Percentiles rank a stretch among this genome's conserved stretches.
Evolutionary conservation across 30 jellyfish, hydroid and myxozoan species (phyloP).

Genomic region (Aurelia aurita complex sp. Pacific): DNA sequence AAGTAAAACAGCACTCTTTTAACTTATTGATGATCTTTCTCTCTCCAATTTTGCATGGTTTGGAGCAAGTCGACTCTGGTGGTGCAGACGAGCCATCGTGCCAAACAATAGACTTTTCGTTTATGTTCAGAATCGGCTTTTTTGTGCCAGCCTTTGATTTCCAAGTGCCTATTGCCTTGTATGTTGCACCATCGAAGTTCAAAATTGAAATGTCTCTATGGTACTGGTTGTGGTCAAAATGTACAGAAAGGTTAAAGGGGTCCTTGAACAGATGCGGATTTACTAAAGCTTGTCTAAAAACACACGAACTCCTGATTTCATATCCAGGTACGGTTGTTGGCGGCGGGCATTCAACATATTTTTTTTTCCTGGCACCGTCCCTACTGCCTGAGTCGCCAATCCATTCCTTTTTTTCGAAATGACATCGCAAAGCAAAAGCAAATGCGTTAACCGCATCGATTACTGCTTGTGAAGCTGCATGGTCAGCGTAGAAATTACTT

Average conservation of each 20-base stretch:
- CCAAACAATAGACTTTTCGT: conserved; percentile 5
- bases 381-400: too few species aligned
- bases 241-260: not conserved
- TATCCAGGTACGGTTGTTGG: too few species aligned
- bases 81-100: not conserved
- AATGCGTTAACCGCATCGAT: conserved; percentile 39
- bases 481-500: conserved; percentile 10
- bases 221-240: not conserved
- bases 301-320: too few species aligned
- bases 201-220: not conserved
- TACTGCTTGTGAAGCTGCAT: conserved; percentile 48
- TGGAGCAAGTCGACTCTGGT: conserved; percentile 36
- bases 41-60: conserved; percentile 51
- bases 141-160: not conserved
- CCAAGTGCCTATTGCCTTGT: not conserved
- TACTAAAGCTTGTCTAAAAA: too few species aligned
- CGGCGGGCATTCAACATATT: too few species aligned
- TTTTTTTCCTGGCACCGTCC: too few species aligned
- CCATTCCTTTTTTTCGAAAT: too few species aligned
- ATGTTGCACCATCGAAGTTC: conserved; percentile 2
- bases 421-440: conserved; percentile 26
- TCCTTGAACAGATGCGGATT: not conserved
- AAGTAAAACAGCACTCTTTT: conserved; percentile 51
- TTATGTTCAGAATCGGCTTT: not conserved
- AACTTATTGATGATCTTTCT: not conserved